A percentile compares a stretch with the other conserved stretches of the same genome.
These are phyloP conservation scores for Pantala flavescens DNA, from an alignment of 1,140 invertebrate genomes.

Conservation along the genomic window DNA sequence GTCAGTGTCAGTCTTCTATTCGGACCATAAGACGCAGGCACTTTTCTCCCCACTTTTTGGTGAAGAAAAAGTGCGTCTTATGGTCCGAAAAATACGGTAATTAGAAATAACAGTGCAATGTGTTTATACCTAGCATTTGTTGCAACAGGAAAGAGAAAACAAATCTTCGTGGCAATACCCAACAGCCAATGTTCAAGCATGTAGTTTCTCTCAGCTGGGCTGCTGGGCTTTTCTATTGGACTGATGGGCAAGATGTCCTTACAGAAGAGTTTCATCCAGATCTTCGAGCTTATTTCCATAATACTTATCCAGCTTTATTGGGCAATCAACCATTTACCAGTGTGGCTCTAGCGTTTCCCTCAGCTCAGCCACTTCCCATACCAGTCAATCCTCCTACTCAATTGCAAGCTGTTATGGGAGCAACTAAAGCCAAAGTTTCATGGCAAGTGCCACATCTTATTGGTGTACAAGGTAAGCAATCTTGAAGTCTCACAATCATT, in stretches of 20 bases:
- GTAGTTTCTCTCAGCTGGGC: slow-evolving; percentile 63
- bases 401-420: slow-evolving; percentile 66
- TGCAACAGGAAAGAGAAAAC: slow-evolving; percentile 39
- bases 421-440: slow-evolving; percentile 57
- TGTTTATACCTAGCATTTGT: no score
- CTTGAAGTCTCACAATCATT: no score
- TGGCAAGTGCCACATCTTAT: slow-evolving; percentile 68
- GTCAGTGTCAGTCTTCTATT: no score
- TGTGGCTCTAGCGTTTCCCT: slow-evolving; percentile 44
- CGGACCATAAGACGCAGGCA: no score
- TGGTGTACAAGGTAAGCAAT: slow-evolving; percentile 62
- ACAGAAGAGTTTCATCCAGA: slow-evolving; percentile 58
- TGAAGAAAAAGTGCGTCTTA: no score
- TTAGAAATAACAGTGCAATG: no score
- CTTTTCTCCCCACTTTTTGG: no score
- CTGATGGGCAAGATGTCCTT: slow-evolving; percentile 56
- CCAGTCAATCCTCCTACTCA: slow-evolving; percentile 64
- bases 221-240: slow-evolving; percentile 72
- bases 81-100: no score
- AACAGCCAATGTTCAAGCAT: slow-evolving; percentile 63
- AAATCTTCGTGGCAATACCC: slow-evolving; percentile 61
- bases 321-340: slow-evolving; percentile 37
- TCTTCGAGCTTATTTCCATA: slow-evolving; percentile 61
- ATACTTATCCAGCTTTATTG: slow-evolving; percentile 46
- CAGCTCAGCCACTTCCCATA: slow-evolving; percentile 59